Evolutionary conservation across 1,140 invertebrate genomes (phyloP).

Genomic region (Melanaphis sacchari): DNA sequence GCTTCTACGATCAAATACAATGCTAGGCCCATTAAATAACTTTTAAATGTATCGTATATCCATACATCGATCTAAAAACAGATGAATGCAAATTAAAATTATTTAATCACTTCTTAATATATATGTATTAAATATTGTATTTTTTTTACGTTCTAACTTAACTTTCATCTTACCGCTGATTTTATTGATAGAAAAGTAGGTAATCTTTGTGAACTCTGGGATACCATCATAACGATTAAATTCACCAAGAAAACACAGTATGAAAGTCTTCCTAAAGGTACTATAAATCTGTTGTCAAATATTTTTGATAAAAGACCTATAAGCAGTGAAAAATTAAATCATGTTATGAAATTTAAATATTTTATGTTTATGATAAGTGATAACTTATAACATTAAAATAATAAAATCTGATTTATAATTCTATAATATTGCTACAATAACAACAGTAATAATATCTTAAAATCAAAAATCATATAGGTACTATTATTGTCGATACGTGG

Average conservation of each 20-base stretch:
- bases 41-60: constrained; percentile 35
- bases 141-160: not conserved
- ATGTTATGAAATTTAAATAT: not conserved
- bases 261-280: not conserved
- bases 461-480: not conserved
- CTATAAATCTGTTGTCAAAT: not conserved
- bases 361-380: not conserved
- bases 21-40: not conserved
- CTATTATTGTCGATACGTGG: not conserved
- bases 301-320: not conserved
- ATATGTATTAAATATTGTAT: no score
- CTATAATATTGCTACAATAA: not conserved
- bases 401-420: not conserved
- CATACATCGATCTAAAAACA: not conserved
- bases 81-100: not conserved
- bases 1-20: constrained; percentile 11
- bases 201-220: not conserved
- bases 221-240: not conserved
- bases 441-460: not conserved
- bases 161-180: not conserved
- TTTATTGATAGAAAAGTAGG: not conserved
- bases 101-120: not conserved
- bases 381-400: not conserved
- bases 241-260: constrained; percentile 27
- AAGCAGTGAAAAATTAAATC: not conserved